phyloP scores from a whole-genome alignment of 1,140 invertebrate genomes.

The Episyrphus balteatus region DNA sequence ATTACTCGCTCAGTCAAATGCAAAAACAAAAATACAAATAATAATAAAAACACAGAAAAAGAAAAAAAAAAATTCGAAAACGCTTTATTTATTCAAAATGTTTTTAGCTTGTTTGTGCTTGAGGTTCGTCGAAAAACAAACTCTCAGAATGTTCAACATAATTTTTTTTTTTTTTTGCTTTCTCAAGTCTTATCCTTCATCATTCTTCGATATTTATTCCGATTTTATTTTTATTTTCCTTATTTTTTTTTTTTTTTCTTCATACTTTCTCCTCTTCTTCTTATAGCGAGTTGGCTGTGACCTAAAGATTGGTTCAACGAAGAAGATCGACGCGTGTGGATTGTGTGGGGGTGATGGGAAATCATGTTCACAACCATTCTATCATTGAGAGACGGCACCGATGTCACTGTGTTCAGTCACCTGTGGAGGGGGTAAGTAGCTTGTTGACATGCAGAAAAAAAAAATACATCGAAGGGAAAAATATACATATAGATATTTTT shows the following conservation, averaged over 20 bases:
- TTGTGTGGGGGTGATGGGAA: slow-evolving; percentile 83
- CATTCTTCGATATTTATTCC: background rate
- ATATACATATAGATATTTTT: too few species aligned
- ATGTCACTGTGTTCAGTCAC: slow-evolving; percentile 74
- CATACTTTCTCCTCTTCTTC: slow-evolving; percentile 1
- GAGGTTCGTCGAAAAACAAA: too few species aligned
- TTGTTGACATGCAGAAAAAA: background rate
- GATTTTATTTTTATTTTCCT: background rate
- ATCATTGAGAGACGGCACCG: slow-evolving; percentile 73
- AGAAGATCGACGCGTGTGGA: slow-evolving; percentile 76
- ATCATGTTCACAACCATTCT: slow-evolving; percentile 61
- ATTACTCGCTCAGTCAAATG: too few species aligned
- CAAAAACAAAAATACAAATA: too few species aligned
- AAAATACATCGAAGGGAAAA: too few species aligned
- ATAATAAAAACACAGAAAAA: too few species aligned
- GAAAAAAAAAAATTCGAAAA: too few species aligned
- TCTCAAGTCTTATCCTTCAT: too few species aligned
- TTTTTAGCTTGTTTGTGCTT: too few species aligned
- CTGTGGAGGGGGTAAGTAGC: slow-evolving; percentile 78
- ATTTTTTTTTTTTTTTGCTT: too few species aligned
- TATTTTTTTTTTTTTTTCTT: slow-evolving; percentile 5
- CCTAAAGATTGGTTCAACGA: slow-evolving; percentile 69
- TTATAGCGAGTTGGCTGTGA: slow-evolving; percentile 82
- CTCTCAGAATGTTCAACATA: too few species aligned
- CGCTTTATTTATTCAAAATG: too few species aligned